Conservation (phyloP, 37 sponge, comb jelly and placozoan genomes). For the Amphimedon queenslandica region DNA sequence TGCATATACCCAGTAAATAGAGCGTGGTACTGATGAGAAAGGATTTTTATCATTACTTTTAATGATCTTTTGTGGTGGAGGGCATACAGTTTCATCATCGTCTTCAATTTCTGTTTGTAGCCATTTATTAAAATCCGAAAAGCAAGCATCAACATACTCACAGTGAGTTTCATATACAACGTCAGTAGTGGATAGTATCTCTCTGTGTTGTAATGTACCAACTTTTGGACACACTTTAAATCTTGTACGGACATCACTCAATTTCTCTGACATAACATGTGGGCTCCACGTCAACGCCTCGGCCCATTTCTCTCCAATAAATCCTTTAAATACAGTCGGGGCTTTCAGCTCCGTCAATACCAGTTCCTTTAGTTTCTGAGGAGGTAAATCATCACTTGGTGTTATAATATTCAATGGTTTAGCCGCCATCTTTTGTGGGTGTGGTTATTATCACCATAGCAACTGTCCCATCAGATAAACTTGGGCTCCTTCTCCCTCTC, state of each 20-base stretch:
- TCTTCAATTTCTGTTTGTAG: not conserved
- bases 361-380: conserved; percentile 1
- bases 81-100: not conserved
- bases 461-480: not conserved
- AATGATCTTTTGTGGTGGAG: not conserved
- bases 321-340: conserved; percentile 45
- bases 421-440: not conserved
- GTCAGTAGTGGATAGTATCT: not conserved
- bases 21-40: conserved; percentile 3
- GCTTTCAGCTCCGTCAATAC: not conserved
- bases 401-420: not conserved
- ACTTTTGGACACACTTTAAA: conserved; percentile 69
- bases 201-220: conserved; percentile 1
- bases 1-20: conserved; percentile 74
- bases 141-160: conserved; percentile 38
- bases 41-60: conserved; percentile 8
- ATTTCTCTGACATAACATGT: conserved; percentile 8
- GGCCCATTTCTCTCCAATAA: conserved; percentile 32
- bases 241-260: conserved; percentile 14
- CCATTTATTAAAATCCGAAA: conserved; percentile 66
- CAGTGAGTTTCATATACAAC: conserved; percentile 77
- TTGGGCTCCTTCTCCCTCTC: not conserved
- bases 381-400: not conserved
- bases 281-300: conserved; percentile 47
- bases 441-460: not conserved